Conservation (phyloP, 2,888 invertebrate species). For the Eupithecia vulgata region DNA sequence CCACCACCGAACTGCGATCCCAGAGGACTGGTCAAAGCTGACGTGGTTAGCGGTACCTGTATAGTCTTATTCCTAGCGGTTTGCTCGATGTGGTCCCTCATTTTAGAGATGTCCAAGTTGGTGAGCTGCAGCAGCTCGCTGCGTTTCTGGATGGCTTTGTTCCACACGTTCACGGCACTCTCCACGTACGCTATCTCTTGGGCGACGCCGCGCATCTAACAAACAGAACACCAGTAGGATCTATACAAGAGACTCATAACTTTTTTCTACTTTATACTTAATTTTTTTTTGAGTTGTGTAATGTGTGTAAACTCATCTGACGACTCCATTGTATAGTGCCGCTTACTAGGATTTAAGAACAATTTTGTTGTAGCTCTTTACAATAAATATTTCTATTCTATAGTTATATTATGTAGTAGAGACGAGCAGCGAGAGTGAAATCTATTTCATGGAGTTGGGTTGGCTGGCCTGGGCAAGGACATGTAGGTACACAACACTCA, state of each 20-base stretch:
- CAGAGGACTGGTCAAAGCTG: not conserved
- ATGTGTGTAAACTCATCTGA: no score
- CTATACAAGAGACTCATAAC: not conserved
- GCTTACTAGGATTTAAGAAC: no score
- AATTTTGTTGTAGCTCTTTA: no score
- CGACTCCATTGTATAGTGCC: no score
- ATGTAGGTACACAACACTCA: no score
- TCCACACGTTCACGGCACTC: slow-evolving; percentile 60
- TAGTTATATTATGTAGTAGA: no score
- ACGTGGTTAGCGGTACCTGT: slow-evolving; percentile 57
- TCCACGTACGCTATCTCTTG: slow-evolving; percentile 72
- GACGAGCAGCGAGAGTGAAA: not conserved
- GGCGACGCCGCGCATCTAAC: slow-evolving; percentile 69
- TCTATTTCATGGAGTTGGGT: not conserved
- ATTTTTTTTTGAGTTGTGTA: no score
- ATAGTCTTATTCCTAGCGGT: slow-evolving; percentile 67
- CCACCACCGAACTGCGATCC: no score
- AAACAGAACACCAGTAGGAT: not conserved
- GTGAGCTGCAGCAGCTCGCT: slow-evolving; percentile 51
- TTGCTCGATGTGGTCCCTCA: slow-evolving; percentile 58
- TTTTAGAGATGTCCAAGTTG: slow-evolving; percentile 48
- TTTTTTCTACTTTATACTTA: no score
- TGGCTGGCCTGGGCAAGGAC: not conserved
- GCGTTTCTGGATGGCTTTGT: slow-evolving; percentile 59
- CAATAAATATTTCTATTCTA: no score